Conservation (phyloP, 1,140 invertebrate genomes). For the Apis florea region DNA sequence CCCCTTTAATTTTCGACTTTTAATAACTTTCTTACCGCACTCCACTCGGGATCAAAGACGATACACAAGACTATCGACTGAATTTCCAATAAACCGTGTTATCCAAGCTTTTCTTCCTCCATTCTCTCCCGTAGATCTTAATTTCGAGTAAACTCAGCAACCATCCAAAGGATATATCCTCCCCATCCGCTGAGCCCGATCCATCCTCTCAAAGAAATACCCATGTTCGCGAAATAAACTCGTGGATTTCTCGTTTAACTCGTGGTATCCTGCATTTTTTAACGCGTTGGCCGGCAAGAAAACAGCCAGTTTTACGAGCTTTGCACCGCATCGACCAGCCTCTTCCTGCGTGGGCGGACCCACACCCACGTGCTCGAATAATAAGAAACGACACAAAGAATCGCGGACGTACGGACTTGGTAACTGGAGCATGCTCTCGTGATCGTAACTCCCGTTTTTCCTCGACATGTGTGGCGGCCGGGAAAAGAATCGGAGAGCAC, state of each 20-base stretch:
- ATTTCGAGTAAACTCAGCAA: neutral
- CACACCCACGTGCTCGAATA: slow-evolving; percentile 19
- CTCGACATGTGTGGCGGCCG: neutral
- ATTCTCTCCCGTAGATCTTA: neutral
- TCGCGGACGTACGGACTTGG: neutral
- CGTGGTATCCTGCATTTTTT: slow-evolving; percentile 29
- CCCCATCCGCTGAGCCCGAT: neutral
- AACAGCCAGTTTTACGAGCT: neutral
- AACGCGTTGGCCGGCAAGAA: slow-evolving; percentile 19
- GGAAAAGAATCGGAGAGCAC: slow-evolving; percentile 6
- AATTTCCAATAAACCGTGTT: slow-evolving; percentile 10
- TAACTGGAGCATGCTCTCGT: slow-evolving; percentile 10
- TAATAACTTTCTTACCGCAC: neutral
- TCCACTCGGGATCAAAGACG: neutral
- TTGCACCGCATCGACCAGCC: neutral
- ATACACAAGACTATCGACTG: neutral
- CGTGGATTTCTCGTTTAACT: slow-evolving; percentile 15
- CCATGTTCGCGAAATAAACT: neutral
- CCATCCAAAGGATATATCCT: neutral
- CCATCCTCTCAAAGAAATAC: neutral
- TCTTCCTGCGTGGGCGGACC: slow-evolving; percentile 16
- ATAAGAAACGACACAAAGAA: slow-evolving; percentile 17
- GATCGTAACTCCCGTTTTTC: slow-evolving; percentile 6
- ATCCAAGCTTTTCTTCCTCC: neutral
- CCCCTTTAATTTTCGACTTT: neutral